Evolutionary conservation across 35 echinoderm and acorn worm species (phyloP), one percentile per base, ranked within the genome.

Genomic region (Ophioderma brevispina): DNA sequence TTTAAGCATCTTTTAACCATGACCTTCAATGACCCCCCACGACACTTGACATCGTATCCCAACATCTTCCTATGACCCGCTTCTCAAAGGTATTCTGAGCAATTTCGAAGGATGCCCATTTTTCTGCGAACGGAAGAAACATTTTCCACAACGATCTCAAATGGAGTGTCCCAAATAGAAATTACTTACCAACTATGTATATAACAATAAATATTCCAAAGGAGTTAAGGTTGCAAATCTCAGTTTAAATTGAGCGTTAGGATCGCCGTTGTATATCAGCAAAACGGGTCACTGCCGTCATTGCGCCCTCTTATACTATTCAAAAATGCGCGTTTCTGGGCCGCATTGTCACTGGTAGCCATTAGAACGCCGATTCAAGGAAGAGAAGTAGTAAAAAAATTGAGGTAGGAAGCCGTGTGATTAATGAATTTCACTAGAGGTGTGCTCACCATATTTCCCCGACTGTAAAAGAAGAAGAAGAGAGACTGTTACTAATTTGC

Each of bases 391-490:
- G 46, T 19, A 98, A 80, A 76, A 95, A 95, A 39, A 94, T 79
- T 46, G 33, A 98, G 40, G 59, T 98, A 94, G 15, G 93, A 88
- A 19, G 90, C 87, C 17, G 92, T 86, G 30, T 98, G 93, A 23
- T 84, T 92, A 23, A 94, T 88, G 50, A 98, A 98, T 80, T 98
- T 98, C 1, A 89, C 91, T 36, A 98, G 55, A 6, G 96, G 96
- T 38, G 80, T 92, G 36, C 90, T 85, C 38, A 93, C 81, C 31
- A 90, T 52, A 3, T 46, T 76, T 80, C 40, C 94, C 84, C 8
- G 92, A 39, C 94, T 96, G 79, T 10, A 76, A 35, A 59, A 87
- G 33, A 64, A 87, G 30, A 56, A 25, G 56, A 78, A 76, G 0
- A 37, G n/a, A n/a, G n/a, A n/a, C n/a, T n/a, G n/a, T n/a, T n/a